phyloP scores from a whole-genome alignment of 2,113 vertebrate genomes.

The Mirounga angustirostris region DNA sequence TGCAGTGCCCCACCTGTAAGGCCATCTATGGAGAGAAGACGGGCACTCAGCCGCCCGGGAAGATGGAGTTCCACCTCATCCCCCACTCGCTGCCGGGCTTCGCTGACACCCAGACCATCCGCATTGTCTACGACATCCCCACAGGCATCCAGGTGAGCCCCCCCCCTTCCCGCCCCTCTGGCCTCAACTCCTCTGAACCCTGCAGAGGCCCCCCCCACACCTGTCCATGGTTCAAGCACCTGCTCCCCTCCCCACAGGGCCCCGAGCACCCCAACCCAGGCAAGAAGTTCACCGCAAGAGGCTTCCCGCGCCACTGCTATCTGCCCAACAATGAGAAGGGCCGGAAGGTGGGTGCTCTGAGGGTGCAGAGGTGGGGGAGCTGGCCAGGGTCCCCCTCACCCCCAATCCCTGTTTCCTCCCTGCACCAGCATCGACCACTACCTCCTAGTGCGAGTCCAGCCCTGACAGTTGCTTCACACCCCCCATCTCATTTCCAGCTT shows the following conservation, averaged over 20 bases:
- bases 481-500: background rate
- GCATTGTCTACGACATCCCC: constrained; percentile 97
- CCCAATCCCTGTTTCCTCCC: background rate
- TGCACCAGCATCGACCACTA: fast-evolving
- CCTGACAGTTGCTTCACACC: background rate
- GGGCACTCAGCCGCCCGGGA: constrained; percentile 96
- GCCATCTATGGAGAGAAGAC: constrained; percentile 99
- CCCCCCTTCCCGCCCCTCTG: background rate
- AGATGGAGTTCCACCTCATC: constrained; percentile 98
- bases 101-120: constrained; percentile 94
- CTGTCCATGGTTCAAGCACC: background rate
- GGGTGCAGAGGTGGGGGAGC: background rate
- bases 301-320: constrained; percentile 98
- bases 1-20: constrained; percentile 98
- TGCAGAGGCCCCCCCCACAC: fast-evolving
- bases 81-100: constrained; percentile 97
- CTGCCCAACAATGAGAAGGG: constrained; percentile 97
- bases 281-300: constrained; percentile 96
- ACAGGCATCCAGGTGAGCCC: constrained; percentile 94
- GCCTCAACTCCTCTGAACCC: fast-evolving
- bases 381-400: fast-evolving
- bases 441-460: fast-evolving
- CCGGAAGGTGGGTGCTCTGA: constrained; percentile 90
- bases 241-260: constrained; percentile 88
- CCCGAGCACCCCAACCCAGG: constrained; percentile 96